phyloP scores from a whole-genome alignment of 2,797 vertebrate genomes.

The Choloepus didactylus region DNA sequence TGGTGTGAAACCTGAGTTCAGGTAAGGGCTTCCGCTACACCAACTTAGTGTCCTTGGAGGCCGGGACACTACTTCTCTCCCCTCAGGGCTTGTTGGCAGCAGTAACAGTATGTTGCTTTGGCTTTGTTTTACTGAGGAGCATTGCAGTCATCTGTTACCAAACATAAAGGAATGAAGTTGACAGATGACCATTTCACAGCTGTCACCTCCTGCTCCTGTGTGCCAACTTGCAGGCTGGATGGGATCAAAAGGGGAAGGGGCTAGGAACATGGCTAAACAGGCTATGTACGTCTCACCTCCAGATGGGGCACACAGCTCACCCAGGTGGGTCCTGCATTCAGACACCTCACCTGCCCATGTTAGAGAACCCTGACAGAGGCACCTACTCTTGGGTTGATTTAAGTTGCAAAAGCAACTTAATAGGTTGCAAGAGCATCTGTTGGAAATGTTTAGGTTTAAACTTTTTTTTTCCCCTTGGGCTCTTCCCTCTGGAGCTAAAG shows the following conservation, averaged over 20 bases:
- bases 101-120: fast-evolving
- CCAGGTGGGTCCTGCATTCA: too few species aligned
- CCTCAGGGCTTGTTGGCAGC: background rate
- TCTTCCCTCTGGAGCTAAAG: background rate
- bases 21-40: constrained; percentile 86
- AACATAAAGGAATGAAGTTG: background rate
- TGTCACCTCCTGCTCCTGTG: background rate
- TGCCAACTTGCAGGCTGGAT: background rate
- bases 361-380: background rate
- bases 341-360: background rate
- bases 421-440: background rate
- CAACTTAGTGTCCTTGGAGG: fast-evolving
- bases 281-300: background rate
- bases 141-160: background rate
- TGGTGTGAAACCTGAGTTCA: constrained; percentile 96
- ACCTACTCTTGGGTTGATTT: background rate
- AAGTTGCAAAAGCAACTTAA: background rate
- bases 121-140: background rate
- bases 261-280: too few species aligned
- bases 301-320: background rate
- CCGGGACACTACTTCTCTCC: fast-evolving
- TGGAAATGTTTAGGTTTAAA: background rate
- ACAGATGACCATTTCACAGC: background rate
- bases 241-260: fast-evolving
- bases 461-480: background rate